Base-by-base conservation (phyloP, 2,797 vertebrate genomes). In the Syngnathus acus region DNA sequence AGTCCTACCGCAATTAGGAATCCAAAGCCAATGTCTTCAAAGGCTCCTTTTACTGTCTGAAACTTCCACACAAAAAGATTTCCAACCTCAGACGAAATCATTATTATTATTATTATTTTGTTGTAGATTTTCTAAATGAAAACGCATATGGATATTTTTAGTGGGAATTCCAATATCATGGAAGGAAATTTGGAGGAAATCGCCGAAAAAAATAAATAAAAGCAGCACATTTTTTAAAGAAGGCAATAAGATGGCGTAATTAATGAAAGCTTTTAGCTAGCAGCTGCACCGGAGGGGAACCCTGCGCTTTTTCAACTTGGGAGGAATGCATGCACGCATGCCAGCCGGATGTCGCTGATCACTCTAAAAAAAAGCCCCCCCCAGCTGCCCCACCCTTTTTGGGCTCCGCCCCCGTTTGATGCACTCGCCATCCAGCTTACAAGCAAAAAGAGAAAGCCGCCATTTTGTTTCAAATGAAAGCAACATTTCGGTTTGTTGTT, bases 221-320 rank as follows among this genome's bases (percentile, higher is more conserved):
- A 89, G 85, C 86, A 89, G 86, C 86, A 91, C 84, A 90, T 78
- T 85, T 82, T 32, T 84, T 82, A 84, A 86, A 89, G 87, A 87
- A 86, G 85, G 84, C 88, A 91, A 88, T 87, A 87, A 85, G 86
- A 86, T 84, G 87, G 86, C 83, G 89, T 89, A 86, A 91, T 89
- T 88, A 90, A 89, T 76, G 86, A 89, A 89, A 87, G 87, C 88
- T 86, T 90, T 89, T 85, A 84, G 82, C 87, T 85, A 86, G 90
- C 78, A 81, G 87, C 89, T 89, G 89, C 78, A 73, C 68, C 61
- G 82, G 81, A 32, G 32, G 53, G 85, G 86, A 88, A 85, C 78
- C 62, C 66, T 66, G 63, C 65, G 65, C 67, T 71, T 66, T 76
- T 79, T 75, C 19, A 76, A 71, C 78, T 45, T 72, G 69, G 76